A percentile compares a stretch with the other conserved stretches of the same genome.
Evolutionary conservation across 1,140 invertebrate species (phyloP).

Genomic region (Archegozetes longisetosus): DNA sequence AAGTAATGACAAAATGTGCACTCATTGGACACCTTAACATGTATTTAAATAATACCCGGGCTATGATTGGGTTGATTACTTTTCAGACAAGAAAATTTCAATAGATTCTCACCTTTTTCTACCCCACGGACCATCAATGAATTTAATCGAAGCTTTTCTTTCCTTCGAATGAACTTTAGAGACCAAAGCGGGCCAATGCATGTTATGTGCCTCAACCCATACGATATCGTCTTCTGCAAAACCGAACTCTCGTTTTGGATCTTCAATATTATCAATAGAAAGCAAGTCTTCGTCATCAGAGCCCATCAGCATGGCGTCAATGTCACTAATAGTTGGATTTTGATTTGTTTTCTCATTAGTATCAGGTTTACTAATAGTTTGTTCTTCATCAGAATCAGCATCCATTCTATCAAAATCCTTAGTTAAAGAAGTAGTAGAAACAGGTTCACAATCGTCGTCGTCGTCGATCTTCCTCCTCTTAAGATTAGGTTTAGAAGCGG

Average conservation of each 20-base stretch:
- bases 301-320: neutral
- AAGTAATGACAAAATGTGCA: too few species aligned
- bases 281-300: neutral
- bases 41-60: too few species aligned
- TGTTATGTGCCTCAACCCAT: slow-evolving; percentile 4
- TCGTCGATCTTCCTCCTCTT: neutral
- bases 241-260: neutral
- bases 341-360: neutral
- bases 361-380: neutral
- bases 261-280: neutral
- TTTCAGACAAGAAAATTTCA: too few species aligned
- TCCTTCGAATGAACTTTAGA: neutral
- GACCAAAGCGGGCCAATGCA: slow-evolving; percentile 16
- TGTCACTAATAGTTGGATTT: neutral
- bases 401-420: neutral
- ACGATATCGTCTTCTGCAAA: slow-evolving; percentile 14
- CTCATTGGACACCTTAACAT: too few species aligned
- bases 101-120: slow-evolving; percentile 13
- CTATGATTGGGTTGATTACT: too few species aligned
- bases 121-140: slow-evolving; percentile 9
- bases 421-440: neutral
- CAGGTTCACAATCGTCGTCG: too few species aligned
- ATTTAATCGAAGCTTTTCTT: slow-evolving; percentile 2
- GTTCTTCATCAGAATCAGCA: neutral
- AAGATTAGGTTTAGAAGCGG: neutral